These are phyloP conservation scores for Drosophila oshimai DNA, from an alignment of 1,140 invertebrate genomes.

Conservation along the genomic window DNA sequence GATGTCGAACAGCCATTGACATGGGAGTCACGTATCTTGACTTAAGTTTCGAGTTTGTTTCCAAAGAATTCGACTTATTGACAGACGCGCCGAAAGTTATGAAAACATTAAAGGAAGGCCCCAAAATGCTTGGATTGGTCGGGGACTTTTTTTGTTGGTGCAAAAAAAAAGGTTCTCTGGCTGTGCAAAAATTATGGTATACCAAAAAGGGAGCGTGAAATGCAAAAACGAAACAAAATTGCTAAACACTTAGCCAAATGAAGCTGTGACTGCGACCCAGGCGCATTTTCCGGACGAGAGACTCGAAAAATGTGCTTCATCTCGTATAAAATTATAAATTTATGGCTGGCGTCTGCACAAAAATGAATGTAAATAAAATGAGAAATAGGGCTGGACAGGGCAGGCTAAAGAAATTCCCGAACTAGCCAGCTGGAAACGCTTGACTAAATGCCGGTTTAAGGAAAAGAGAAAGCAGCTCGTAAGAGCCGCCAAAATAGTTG, in stretches of 20 bases:
- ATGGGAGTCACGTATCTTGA: constrained; percentile 68
- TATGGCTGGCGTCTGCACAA: constrained; percentile 58
- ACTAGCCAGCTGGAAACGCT: constrained; percentile 42
- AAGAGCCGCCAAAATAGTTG: constrained; percentile 31
- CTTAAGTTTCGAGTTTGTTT: constrained; percentile 58
- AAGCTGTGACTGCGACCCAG: constrained; percentile 34
- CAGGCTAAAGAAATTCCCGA: not conserved
- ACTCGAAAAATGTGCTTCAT: constrained; percentile 52
- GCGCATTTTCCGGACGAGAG: constrained; percentile 70
- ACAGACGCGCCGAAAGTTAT: constrained; percentile 68
- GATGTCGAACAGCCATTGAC: constrained; percentile 49
- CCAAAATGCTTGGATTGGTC: constrained; percentile 1
- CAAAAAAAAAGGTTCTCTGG: constrained; percentile 17
- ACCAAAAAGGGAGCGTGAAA: constrained; percentile 2
- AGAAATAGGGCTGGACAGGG: constrained; percentile 32
- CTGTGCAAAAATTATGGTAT: constrained; percentile 9
- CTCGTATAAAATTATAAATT: constrained; percentile 72
- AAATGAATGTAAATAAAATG: constrained; percentile 42
- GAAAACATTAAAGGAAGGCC: constrained; percentile 68
- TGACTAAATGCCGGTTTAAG: constrained; percentile 18
- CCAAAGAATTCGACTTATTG: constrained; percentile 56
- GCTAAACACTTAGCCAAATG: constrained; percentile 59
- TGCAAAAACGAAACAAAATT: constrained; percentile 64
- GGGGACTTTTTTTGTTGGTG: not conserved
- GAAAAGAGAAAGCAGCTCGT: not conserved